Evolutionary conservation across 2,888 invertebrate genomes (phyloP).

Genomic region (Dorcus hopei): DNA sequence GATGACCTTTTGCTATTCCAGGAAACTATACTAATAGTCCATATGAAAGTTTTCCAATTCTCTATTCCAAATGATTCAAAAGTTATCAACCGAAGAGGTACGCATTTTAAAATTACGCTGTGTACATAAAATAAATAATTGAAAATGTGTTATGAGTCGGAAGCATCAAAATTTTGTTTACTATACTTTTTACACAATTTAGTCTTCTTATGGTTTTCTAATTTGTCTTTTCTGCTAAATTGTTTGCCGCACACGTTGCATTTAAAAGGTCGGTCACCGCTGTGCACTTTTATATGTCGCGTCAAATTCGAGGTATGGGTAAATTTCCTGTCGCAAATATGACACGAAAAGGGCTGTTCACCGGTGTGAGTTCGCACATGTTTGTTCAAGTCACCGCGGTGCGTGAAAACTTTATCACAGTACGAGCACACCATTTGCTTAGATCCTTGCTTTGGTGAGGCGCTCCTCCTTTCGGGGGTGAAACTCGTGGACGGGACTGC

Average conservation of each 20-base stretch:
- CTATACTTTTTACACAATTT: conserved; percentile 32
- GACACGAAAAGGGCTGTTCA: conserved; percentile 43
- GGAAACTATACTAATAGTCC: no score
- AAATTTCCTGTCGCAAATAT: conserved; percentile 39
- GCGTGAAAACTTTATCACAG: conserved; percentile 42
- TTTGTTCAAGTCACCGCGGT: conserved; percentile 46
- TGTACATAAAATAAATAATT: no score
- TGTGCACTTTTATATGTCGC: conserved; percentile 73
- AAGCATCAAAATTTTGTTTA: neutral
- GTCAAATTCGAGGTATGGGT: conserved; percentile 65
- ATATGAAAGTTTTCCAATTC: no score
- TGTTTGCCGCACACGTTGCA: conserved; percentile 41
- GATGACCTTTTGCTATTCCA: no score
- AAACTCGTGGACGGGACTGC: neutral
- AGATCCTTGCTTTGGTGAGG: neutral
- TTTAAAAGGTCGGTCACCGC: conserved; percentile 68
- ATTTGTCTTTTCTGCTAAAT: conserved; percentile 45
- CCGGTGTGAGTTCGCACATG: conserved; percentile 45
- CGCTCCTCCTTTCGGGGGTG: neutral
- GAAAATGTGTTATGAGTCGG: neutral
- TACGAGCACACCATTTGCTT: conserved; percentile 30
- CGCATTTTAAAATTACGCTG: no score
- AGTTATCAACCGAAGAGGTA: no score
- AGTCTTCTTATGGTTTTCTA: conserved; percentile 41
- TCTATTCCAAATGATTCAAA: no score